Evolutionary conservation across 2,113 vertebrate species (phyloP).

Genomic region (Bubalus kerabau): DNA sequence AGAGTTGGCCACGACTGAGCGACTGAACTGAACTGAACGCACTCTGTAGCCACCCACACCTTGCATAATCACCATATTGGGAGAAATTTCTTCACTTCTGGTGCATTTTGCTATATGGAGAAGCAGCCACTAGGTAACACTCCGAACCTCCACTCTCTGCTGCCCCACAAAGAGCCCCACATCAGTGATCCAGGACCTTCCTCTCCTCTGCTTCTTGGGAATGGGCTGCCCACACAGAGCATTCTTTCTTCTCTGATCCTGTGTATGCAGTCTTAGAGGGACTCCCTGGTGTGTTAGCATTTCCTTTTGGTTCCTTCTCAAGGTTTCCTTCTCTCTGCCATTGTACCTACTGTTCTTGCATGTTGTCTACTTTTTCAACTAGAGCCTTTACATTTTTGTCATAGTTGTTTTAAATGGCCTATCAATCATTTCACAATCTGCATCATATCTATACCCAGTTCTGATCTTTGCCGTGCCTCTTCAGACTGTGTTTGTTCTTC

Average conservation of each 20-base stretch:
- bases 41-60: neutral
- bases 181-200: neutral
- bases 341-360: neutral
- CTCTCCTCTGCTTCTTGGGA: neutral
- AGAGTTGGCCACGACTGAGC: no score
- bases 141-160: fast-evolving
- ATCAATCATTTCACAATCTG: neutral
- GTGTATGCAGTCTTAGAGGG: neutral
- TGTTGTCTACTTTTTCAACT: neutral
- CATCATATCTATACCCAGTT: neutral
- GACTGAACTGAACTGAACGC: no score
- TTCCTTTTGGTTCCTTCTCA: neutral
- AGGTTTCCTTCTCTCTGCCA: neutral
- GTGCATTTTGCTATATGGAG: neutral
- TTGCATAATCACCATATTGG: neutral
- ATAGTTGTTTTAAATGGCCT: neutral
- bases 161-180: no score
- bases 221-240: neutral
- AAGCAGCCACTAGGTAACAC: neutral
- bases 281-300: neutral
- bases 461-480: neutral
- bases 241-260: neutral
- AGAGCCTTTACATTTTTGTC: neutral
- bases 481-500: neutral
- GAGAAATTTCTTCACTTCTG: neutral